Conservation (phyloP, 2,888 invertebrate species). For the Thysanoteuthis rhombus region DNA sequence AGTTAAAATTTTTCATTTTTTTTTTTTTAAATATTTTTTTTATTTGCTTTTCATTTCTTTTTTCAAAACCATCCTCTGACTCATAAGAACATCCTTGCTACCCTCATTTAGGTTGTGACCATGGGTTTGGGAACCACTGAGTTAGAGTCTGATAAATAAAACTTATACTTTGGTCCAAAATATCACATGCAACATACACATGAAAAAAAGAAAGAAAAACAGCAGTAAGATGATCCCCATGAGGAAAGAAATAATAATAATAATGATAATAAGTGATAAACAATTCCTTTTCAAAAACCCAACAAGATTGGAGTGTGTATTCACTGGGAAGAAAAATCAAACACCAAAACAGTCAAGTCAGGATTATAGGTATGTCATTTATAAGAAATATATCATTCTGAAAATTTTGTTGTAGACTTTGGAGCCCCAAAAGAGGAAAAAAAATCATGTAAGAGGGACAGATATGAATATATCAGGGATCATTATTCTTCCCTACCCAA, state of each 20-base stretch:
- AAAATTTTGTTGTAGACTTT: not conserved
- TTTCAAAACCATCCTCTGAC: too few relatives aligned
- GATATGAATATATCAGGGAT: not conserved
- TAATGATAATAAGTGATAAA: too few relatives aligned
- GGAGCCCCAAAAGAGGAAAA: conserved; percentile 1
- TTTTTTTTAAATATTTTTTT: too few relatives aligned
- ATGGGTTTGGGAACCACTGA: too few relatives aligned
- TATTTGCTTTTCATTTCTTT: too few relatives aligned
- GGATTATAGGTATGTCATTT: not conserved
- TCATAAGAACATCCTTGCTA: too few relatives aligned
- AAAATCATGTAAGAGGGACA: not conserved
- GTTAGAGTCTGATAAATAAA: too few relatives aligned
- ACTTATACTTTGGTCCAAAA: too few relatives aligned
- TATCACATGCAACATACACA: too few relatives aligned
- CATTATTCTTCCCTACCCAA: not conserved
- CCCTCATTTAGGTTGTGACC: too few relatives aligned
- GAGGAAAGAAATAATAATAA: not conserved
- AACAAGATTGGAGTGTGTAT: not conserved
- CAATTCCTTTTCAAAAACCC: not conserved
- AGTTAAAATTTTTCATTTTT: too few relatives aligned
- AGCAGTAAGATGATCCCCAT: not conserved
- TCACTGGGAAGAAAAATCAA: not conserved
- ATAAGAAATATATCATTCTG: not conserved
- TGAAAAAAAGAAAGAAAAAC: too few relatives aligned
- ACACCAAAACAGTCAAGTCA: not conserved